Base-by-base conservation (phyloP, 2,888 invertebrate species). In the Temnothorax ravouxi region DNA sequence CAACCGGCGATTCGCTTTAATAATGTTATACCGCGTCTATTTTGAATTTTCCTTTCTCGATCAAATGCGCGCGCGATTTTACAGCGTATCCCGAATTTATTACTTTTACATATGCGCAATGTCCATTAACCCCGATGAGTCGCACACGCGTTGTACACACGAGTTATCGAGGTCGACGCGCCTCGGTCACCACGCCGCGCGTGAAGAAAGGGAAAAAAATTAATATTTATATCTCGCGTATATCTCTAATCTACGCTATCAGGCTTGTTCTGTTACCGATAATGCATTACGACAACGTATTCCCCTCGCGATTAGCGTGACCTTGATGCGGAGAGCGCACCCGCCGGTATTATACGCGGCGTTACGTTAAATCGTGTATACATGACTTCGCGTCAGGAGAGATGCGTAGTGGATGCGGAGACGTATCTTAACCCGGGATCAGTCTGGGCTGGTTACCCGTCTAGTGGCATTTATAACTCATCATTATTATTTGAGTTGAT, bases 401-500 rank as follows among this genome's bases (percentile, higher is more conserved):
- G 90, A 91, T 89, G 88, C 25, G 41, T 41, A 25, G 41, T 41
- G 69, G 88, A 88, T 87, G 89, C 89, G 90, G 86, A 88, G 91
- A 91, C 89, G 88, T 92, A 92, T 93, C 93, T 92, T 87, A 87
- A 91, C 88, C 86, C 86, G 93, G 92, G 91, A 93, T 93, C 93
- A 92, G 93, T 92, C 93, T 93, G 92, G 83, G 90, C 88, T 85
- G 89, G 89, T 89, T 91, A 89, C 83, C 86, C 86, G 91, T 87
- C 79, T 88, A 89, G 85, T 90, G 88, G 91, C 92, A 91, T 93
- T 93, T 93, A 93, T 91, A 91, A 92, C 91, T 93, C 92, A 91
- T 93, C 92, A 91, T 93, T 93, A 93, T 93, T 93, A 93, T 92
- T 92, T 89, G 88, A 92, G 91, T 90, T 92, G 92, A 93, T 93